Evolutionary conservation across 92 coral and sea anemone genomes (phyloP), one percentile per base, ranked within the genome.

Genomic region (Phymanthus crucifer): DNA sequence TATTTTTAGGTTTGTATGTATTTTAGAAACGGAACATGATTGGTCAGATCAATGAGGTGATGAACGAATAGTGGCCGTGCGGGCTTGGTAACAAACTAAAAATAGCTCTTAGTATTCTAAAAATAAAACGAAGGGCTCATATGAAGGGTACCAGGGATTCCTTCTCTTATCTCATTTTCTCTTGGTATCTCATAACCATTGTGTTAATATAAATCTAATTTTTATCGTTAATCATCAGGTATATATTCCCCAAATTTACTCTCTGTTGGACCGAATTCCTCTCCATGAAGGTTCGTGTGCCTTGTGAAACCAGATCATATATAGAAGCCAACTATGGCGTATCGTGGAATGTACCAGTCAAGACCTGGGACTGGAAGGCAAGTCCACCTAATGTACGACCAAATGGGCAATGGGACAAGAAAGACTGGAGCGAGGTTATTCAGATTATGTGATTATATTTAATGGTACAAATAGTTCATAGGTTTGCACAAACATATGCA

Each of bases 191-290:
- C n/a, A n/a, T n/a, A n/a, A n/a, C n/a, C n/a, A n/a, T n/a, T n/a
- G 6, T 54, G 27, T 54, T 24, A 54, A 5, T 54, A 54, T 54
- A 21, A 19, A 21, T 19, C 27, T 21, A 54, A 54, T 54, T 21
- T 4, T 19, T 21, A 21, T n/a, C 31, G 7, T 61, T 24, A n/a
- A 12, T 54, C 78, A 70, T 10, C 38, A 94, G 98, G 72, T 94
- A 94, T 77, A 90, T 90, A 71, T 94, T 95, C 67, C 97, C 99
- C 21, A 93, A 89, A 76, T 96, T 96, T 82, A 88, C 98, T 27
- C 85, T 96, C 23, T 96, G 99, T 71, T 96, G 99, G 99, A 96
- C 99, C 33, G 98, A 92, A 67, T 87, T 96, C 83, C 84, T 93
- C 27, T 84, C 74, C 61, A 34, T 93, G 82, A 93, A 90, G 67